These are phyloP conservation scores for Spilosoma lubricipeda DNA, from an alignment of 2,888 invertebrate species.

Conservation along the genomic window DNA sequence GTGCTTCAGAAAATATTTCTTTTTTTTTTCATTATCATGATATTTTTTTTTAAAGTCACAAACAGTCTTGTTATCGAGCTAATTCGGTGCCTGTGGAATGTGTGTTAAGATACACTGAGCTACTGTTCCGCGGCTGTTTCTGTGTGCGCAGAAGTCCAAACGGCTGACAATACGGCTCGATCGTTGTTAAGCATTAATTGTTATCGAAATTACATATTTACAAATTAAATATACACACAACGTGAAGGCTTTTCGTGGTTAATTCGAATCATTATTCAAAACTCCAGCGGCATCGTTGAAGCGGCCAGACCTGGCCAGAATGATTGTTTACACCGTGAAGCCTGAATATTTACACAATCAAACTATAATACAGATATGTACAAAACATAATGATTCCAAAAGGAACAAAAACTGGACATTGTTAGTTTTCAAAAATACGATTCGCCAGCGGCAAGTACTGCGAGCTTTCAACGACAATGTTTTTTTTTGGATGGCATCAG, in stretches of 20 bases:
- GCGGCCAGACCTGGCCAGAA: conserved; percentile 56
- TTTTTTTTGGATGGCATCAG: conserved; percentile 70
- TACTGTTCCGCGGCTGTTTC: conserved; percentile 37
- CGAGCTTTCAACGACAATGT: conserved; percentile 67
- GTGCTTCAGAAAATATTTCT: conserved; percentile 82
- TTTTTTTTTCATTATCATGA: conserved; percentile 73
- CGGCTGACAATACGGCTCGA: conserved; percentile 76
- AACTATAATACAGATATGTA: conserved; percentile 76
- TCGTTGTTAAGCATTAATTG: conserved; percentile 80
- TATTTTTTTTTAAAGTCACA: conserved; percentile 76
- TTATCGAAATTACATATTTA: conserved; percentile 81
- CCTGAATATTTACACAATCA: conserved; percentile 58
- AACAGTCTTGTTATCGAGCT: conserved; percentile 85
- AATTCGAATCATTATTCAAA: conserved; percentile 71
- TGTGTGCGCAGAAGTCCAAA: conserved; percentile 82
- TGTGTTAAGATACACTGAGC: conserved; percentile 68
- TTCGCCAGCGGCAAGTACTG: conserved; percentile 37
- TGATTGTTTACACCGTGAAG: conserved; percentile 43
- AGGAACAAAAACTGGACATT: conserved; percentile 50
- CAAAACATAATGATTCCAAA: conserved; percentile 66
- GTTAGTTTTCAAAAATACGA: conserved; percentile 39
- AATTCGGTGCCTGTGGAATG: conserved; percentile 83
- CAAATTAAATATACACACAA: conserved; percentile 79
- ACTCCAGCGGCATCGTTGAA: conserved; percentile 63
- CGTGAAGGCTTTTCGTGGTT: conserved; percentile 75